Conservation (phyloP, 2,797 vertebrate genomes). For the Dallia pectoralis region DNA sequence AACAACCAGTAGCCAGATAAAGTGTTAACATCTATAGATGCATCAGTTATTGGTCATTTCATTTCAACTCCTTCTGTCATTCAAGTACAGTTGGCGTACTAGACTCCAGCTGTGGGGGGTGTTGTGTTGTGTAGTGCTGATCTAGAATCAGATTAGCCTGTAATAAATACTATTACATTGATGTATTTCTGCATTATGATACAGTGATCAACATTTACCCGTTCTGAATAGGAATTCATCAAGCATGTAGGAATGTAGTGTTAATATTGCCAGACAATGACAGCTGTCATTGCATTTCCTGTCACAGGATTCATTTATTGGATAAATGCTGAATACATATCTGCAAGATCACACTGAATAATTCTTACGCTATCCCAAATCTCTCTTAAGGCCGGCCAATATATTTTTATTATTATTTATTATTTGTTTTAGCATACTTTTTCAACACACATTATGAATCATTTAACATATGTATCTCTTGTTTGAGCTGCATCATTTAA, state of each 20-base stretch:
- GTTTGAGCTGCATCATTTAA: too few relatives aligned
- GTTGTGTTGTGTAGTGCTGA: not conserved
- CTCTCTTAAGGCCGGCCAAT: too few relatives aligned
- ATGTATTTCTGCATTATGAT: not conserved
- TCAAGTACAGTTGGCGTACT: not conserved
- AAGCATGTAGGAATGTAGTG: not conserved
- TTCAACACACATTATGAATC: too few relatives aligned
- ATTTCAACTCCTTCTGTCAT: not conserved
- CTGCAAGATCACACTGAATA: too few relatives aligned
- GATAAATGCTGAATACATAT: too few relatives aligned
- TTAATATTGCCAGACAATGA: not conserved
- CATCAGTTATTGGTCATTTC: not conserved
- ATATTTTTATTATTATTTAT: too few relatives aligned
- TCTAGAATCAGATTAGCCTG: not conserved
- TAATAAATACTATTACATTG: not conserved
- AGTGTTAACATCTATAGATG: not conserved
- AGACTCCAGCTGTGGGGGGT: not conserved
- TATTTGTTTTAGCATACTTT: too few relatives aligned
- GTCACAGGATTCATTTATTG: too few relatives aligned
- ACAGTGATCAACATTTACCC: not conserved
- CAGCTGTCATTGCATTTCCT: slow-evolving; percentile 39
- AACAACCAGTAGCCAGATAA: not conserved
- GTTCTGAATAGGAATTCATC: not conserved
- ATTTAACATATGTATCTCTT: too few relatives aligned
- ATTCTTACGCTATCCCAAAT: too few relatives aligned